Conservation (phyloP, 2,113 vertebrate species). For the Notarius lentiginosus region DNA sequence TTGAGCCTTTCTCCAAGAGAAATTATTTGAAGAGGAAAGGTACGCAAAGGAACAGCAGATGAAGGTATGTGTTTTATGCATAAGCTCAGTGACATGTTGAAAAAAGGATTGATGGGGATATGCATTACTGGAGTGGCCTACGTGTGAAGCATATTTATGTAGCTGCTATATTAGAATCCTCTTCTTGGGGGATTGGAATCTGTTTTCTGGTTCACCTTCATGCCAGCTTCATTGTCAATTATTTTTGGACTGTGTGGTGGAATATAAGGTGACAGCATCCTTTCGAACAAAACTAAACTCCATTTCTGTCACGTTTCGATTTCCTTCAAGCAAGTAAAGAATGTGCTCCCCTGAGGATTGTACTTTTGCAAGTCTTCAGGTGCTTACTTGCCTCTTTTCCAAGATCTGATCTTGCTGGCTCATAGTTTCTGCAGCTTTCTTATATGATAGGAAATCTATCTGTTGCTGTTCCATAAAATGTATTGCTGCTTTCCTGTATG, state of each 20-base stretch:
- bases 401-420: constrained; percentile 22
- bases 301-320: background rate
- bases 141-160: constrained; percentile 27
- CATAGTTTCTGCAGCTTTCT: background rate
- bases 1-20: constrained; percentile 6
- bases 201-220: background rate
- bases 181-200: constrained; percentile 2
- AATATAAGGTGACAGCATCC: constrained; percentile 3
- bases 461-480: background rate
- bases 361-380: constrained; percentile 35
- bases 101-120: constrained; percentile 22
- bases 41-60: constrained; percentile 26
- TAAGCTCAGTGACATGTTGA: constrained; percentile 13
- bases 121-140: background rate
- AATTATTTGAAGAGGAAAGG: background rate
- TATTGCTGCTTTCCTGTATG: background rate
- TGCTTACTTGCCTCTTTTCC: constrained; percentile 15
- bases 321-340: constrained; percentile 20
- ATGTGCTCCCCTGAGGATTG: background rate
- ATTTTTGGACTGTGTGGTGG: background rate
- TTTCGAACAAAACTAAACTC: constrained; percentile 38
- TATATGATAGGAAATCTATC: constrained; percentile 22
- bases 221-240: background rate
- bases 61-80: constrained; percentile 23
- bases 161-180: constrained; percentile 9